Conservation (phyloP, 2,888 invertebrate genomes). For the Cheilosia variabilis region DNA sequence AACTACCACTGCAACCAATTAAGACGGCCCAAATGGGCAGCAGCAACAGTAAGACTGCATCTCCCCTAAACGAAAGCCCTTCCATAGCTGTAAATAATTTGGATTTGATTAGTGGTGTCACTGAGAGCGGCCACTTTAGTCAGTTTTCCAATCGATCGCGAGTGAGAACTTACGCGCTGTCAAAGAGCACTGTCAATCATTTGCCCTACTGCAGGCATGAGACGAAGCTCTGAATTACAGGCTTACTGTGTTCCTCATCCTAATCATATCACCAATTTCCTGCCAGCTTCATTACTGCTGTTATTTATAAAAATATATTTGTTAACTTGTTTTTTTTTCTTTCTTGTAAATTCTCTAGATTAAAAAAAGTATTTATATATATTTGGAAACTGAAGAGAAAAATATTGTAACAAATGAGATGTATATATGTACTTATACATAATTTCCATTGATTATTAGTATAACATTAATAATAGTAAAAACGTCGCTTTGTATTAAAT, state of each 20-base stretch:
- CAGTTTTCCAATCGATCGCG: slow-evolving; percentile 77
- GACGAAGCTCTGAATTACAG: slow-evolving; percentile 76
- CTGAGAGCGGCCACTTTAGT: slow-evolving; percentile 65
- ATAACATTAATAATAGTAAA: slow-evolving; percentile 67
- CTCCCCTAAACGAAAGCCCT: slow-evolving; percentile 49
- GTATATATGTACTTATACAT: slow-evolving; percentile 63
- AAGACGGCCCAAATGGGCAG: slow-evolving; percentile 50
- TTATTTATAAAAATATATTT: slow-evolving; percentile 60
- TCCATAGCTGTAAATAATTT: slow-evolving; percentile 77
- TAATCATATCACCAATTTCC: background rate
- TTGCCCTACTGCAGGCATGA: slow-evolving; percentile 77
- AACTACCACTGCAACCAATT: slow-evolving; percentile 32
- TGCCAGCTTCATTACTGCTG: background rate
- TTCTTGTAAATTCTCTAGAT: slow-evolving; percentile 52
- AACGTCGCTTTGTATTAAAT: slow-evolving; percentile 52
- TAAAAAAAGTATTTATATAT: slow-evolving; percentile 52
- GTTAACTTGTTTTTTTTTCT: slow-evolving; percentile 27
- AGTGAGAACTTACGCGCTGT: slow-evolving; percentile 76
- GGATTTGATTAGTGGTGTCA: slow-evolving; percentile 78
- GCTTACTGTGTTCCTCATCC: slow-evolving; percentile 22
- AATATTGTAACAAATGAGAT: slow-evolving; percentile 62
- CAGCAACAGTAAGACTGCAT: slow-evolving; percentile 57
- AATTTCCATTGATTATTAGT: slow-evolving; percentile 64
- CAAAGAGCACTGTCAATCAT: slow-evolving; percentile 72
- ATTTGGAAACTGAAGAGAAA: slow-evolving; percentile 48